Conservation (phyloP, 2,888 invertebrate genomes). For the Lochmaea capreae region DNA sequence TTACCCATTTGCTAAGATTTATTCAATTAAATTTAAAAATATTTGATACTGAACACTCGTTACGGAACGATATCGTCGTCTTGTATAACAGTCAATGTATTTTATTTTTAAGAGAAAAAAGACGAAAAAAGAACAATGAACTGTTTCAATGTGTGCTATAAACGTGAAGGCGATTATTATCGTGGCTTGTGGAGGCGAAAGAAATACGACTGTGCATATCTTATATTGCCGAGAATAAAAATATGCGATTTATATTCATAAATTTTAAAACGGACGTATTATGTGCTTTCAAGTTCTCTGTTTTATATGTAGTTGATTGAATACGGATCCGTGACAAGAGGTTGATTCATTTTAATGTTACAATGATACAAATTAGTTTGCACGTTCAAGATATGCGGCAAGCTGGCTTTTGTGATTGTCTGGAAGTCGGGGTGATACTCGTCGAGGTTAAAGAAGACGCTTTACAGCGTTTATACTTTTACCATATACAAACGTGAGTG, state of each 20-base stretch:
- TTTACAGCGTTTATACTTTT: background rate
- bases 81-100: conserved; percentile 8
- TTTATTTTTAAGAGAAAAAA: conserved; percentile 17
- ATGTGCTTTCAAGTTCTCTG: conserved; percentile 6
- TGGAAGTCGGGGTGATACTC: background rate
- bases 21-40: background rate
- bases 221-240: conserved; percentile 18
- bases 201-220: conserved; percentile 36
- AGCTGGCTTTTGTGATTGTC: background rate
- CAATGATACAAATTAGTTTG: conserved; percentile 4
- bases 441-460: background rate
- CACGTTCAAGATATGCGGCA: background rate
- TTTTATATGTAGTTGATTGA: conserved; percentile 8
- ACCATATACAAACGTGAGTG: background rate
- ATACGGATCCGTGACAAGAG: background rate
- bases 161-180: conserved; percentile 39
- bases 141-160: conserved; percentile 23
- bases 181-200: conserved; percentile 27
- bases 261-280: conserved; percentile 13
- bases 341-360: background rate
- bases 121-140: conserved; percentile 28
- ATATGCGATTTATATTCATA: conserved; percentile 13
- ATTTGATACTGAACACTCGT: background rate
- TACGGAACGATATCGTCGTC: background rate
- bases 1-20: background rate